Evolutionary conservation across 1,140 invertebrate genomes (phyloP), one percentile per base, ranked within the genome.

Genomic region (Orchesella cincta): DNA sequence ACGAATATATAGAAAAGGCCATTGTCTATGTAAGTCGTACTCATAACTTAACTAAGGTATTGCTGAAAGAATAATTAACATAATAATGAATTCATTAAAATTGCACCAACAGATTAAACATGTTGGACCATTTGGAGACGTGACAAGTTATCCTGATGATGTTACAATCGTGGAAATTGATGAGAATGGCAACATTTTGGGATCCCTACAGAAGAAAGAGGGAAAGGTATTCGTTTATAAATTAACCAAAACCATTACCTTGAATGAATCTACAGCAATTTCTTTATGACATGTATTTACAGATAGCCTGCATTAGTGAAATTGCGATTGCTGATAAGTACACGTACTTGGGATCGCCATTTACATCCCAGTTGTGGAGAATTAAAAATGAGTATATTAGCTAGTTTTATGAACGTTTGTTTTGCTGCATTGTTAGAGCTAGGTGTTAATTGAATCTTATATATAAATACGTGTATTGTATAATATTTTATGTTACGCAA

Each of bases 131-230:
- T 36, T 79, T 1, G 28, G 34, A 14, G 71, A n/a, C 23, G 2
- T 26, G 1, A n/a, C 28, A 12, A 14, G 1, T 1, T 57, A 39
- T 12, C 75, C 78, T 0, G 70, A 18, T 14, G 18, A 54, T 18
- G 72, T 74, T 23, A 76, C 74, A 3, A 75, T 79, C 35, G 75
- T 79, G 8, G 78, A 79, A 76, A 34, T 75, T 16, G 78, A 79
- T 39, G 78, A 75, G 64, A 57, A 20, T 12, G 78, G 78, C 34
- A 76, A 76, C 18, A 57, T 79, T 35, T n/a, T 79, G 5, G 75
- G 78, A 20, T 74, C 16, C 72, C 34, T 79, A 3, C 78, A 79
- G 34, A 74, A 5, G 2, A 51, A 74, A 20, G 51, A 52, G 12
- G 70, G 35, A 28, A 54, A 76, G 31, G 75, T 79, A 67, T 62